phyloP scores from a whole-genome alignment of 2,888 invertebrate genomes.

The Meteorus colon region DNA sequence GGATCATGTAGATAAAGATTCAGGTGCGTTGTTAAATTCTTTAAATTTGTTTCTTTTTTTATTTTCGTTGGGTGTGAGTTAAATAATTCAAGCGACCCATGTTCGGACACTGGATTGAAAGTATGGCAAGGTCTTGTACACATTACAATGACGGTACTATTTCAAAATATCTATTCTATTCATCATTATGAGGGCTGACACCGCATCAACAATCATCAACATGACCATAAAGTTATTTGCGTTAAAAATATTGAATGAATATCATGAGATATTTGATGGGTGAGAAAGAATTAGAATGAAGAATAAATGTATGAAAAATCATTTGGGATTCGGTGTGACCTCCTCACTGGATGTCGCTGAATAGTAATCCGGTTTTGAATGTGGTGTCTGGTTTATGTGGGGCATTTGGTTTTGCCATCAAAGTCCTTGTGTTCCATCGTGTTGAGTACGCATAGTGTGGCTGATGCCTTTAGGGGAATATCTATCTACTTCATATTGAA shows the following conservation, averaged over 20 bases:
- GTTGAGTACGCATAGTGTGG: not conserved
- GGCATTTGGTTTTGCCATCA: slow-evolving; percentile 13
- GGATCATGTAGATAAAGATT: slow-evolving; percentile 1
- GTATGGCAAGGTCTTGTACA: slow-evolving; percentile 57
- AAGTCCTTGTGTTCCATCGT: slow-evolving; percentile 18
- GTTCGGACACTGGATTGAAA: slow-evolving; percentile 51
- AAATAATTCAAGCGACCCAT: slow-evolving; percentile 59
- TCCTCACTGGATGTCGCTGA: slow-evolving; percentile 2
- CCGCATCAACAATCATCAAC: not conserved
- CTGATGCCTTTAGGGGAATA: slow-evolving; percentile 7
- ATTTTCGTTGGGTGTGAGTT: slow-evolving; percentile 49
- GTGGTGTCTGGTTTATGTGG: slow-evolving; percentile 18
- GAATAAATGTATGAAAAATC: not conserved
- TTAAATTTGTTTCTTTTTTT: not conserved
- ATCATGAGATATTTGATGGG: not conserved
- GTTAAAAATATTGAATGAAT: not conserved
- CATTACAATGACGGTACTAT: slow-evolving; percentile 2
- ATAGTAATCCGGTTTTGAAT: slow-evolving; percentile 11
- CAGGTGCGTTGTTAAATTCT: not conserved
- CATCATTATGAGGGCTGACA: not conserved
- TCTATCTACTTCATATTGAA: slow-evolving; percentile 6
- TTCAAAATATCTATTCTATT: slow-evolving; percentile 2
- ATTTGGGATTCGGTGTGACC: not conserved
- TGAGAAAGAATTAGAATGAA: not conserved
- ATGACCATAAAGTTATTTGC: not conserved